Base-by-base conservation (phyloP, 2,113 vertebrate species). In the Eclectus roratus region DNA sequence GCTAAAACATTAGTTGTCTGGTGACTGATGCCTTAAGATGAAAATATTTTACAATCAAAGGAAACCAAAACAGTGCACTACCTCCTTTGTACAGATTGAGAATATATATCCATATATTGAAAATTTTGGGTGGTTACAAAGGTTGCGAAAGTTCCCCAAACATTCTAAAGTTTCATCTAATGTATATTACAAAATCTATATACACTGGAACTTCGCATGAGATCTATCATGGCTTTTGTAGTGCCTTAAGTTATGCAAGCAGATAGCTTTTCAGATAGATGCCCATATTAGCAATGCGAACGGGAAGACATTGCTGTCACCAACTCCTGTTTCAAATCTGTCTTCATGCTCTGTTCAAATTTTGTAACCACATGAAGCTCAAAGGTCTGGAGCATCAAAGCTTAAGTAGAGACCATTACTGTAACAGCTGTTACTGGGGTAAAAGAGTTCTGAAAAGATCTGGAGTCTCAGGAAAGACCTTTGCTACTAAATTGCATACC, bases 21-120 rank as follows among this genome's bases (percentile, higher is more conserved):
- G 13, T 95, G 65, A 88, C 27, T 80, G 73, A 81, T 87, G 61
- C 46, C 19, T 80, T 84, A 64, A 84, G 50, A 92, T 17, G 41
- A 90, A 93, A 92, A 69, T 72, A 79, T 63, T 91, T 94, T 88
- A 69, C 28, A 89, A 10, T 52, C 72, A 69, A 69, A 91, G 47
- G 44, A 94, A 91, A 77, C 18, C 20, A 52, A 85, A 89, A 47
- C 49, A 88, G 7, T 46, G 10, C 13, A 46, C 46, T 92, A 80
- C 35, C 56, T 91, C 39, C 37, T 78, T 65, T 71, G 25, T 20
- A n/a, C n/a, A 83, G 53, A 69, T 14, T 56, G 35, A 64, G 33
- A 47, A 33, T n/a, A 56, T 4, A 2, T 14, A n/a, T 37, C 55
- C 3, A 2, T 17, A 15, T 69, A 41, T 61, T 41, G 61, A 37